These are phyloP conservation scores for Acrobasis repandana DNA, from an alignment of 2,888 invertebrate species.

Conservation along the genomic window DNA sequence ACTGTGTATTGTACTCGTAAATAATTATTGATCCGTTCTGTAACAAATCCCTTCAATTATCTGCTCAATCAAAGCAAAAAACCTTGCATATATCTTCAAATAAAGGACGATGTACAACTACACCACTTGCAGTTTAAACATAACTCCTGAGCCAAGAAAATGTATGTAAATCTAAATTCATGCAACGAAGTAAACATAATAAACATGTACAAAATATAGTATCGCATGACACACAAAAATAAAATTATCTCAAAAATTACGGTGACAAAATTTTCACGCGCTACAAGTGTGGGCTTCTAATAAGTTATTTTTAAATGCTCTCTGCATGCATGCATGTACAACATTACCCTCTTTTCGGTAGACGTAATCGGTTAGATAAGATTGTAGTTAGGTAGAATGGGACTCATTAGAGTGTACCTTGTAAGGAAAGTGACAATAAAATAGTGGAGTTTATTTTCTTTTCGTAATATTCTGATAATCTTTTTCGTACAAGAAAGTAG, in stretches of 20 bases:
- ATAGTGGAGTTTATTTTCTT: not conserved
- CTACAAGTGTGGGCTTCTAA: constrained; percentile 9
- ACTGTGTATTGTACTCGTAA: too few species aligned
- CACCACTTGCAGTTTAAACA: not conserved
- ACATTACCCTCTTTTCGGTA: constrained; percentile 14
- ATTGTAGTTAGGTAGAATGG: not conserved
- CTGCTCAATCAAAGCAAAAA: too few species aligned
- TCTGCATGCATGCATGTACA: constrained; percentile 13
- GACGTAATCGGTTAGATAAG: constrained; percentile 8
- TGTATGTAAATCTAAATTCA: not conserved
- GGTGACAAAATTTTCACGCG: constrained; percentile 12
- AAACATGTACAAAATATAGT: constrained; percentile 19
- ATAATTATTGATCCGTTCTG: too few species aligned
- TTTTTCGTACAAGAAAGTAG: not conserved
- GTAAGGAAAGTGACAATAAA: not conserved
- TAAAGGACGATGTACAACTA: too few species aligned
- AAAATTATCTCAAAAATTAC: constrained; percentile 21
- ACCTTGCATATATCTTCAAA: too few species aligned
- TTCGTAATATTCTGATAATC: not conserved
- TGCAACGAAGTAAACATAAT: constrained; percentile 4
- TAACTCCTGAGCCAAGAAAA: not conserved
- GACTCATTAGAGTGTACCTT: not conserved
- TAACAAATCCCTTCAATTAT: too few species aligned
- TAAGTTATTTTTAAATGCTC: constrained; percentile 1
- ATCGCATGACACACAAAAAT: constrained; percentile 16